These are phyloP conservation scores for Megathymus violae DNA, from an alignment of 1,140 invertebrate species.

Conservation along the genomic window DNA sequence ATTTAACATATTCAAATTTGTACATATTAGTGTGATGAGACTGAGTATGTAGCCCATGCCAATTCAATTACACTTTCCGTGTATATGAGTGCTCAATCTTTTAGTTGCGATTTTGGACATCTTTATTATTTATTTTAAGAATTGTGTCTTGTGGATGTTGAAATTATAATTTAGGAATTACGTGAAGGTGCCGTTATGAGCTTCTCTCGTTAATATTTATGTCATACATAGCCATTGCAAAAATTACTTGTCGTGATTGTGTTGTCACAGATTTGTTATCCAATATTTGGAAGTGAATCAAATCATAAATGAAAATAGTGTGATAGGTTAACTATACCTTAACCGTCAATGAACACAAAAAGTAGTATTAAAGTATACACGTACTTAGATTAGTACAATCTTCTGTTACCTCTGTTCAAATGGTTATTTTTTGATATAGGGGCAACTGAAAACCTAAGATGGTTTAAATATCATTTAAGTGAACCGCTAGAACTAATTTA, in stretches of 20 bases:
- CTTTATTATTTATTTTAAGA: conserved; percentile 37
- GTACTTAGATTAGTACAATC: conserved; percentile 66
- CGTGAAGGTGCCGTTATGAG: conserved; percentile 9
- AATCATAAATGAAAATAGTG: conserved; percentile 15
- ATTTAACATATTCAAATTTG: conserved; percentile 68
- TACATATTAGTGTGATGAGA: conserved; percentile 82
- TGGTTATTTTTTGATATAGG: conserved; percentile 59
- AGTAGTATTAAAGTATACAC: conserved; percentile 48
- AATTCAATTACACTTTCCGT: conserved; percentile 56
- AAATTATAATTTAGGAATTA: conserved; percentile 14
- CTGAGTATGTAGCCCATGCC: conserved; percentile 72
- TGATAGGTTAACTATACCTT: conserved; percentile 8
- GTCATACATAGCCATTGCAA: conserved; percentile 6
- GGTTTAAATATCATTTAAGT: conserved; percentile 70
- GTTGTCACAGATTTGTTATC: conserved; percentile 23
- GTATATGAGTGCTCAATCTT: conserved; percentile 61
- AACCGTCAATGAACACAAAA: conserved; percentile 31
- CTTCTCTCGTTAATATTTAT: conserved; percentile 4
- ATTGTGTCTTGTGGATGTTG: conserved; percentile 24
- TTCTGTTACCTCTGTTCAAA: conserved; percentile 80
- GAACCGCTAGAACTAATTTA: conserved; percentile 78
- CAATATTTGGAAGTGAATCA: conserved; percentile 32
- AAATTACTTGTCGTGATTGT: conserved; percentile 15
- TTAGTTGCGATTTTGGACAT: conserved; percentile 45
- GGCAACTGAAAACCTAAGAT: conserved; percentile 77